These are phyloP conservation scores for Eristalinus aeneus DNA, from an alignment of 2,888 invertebrate species.

Conservation along the genomic window DNA sequence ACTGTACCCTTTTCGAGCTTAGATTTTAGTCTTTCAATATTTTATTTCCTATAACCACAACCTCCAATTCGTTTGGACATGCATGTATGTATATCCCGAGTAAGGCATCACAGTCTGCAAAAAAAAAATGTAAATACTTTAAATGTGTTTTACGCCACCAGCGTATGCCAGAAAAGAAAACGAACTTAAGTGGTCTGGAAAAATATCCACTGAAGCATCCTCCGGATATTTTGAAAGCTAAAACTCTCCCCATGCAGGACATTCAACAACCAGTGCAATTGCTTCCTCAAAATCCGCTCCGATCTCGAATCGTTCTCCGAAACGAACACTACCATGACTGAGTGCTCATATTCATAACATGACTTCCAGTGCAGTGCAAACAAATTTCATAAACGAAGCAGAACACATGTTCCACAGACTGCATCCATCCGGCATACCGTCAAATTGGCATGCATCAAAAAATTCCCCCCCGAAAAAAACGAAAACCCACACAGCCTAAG, in stretches of 20 bases:
- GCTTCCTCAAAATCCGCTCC: not conserved
- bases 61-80: no score
- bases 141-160: not conserved
- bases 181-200: not conserved
- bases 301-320: not conserved
- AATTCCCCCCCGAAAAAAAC: not conserved
- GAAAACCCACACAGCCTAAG: slow-evolving; percentile 9
- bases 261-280: not conserved
- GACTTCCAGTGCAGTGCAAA: slow-evolving; percentile 55
- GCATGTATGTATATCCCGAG: no score
- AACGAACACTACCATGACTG: slow-evolving; percentile 5
- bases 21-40: no score
- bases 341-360: slow-evolving; percentile 47
- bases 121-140: not conserved
- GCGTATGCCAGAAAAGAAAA: not conserved
- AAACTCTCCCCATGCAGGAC: not conserved
- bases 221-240: slow-evolving; percentile 2
- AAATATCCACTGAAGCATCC: slow-evolving; percentile 21
- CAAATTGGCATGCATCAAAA: slow-evolving; percentile 25
- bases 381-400: slow-evolving; percentile 62
- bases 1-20: no score
- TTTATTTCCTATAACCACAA: no score
- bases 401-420: slow-evolving; percentile 50
- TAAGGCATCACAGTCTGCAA: no score
- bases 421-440: slow-evolving; percentile 26